These are phyloP conservation scores for Oscarella lobularis DNA, from an alignment of 37 sponge, comb jelly and placozoan genomes.

Conservation along the genomic window DNA sequence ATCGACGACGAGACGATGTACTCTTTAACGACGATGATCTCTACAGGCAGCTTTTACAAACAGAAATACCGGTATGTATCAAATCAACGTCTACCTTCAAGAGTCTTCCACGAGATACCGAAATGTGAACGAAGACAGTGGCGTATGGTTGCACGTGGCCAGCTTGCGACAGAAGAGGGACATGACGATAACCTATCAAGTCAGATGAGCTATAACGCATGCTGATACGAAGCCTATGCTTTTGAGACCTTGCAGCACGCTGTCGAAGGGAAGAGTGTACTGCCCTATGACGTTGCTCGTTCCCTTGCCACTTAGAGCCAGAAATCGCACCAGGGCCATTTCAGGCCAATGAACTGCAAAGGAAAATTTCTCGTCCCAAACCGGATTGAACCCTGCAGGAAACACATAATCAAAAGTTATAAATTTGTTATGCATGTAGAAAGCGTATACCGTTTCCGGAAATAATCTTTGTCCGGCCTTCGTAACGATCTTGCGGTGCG, in stretches of 20 bases:
- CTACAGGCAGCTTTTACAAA: too few relatives aligned
- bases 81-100: background rate
- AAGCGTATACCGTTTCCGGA: background rate
- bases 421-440: background rate
- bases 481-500: background rate
- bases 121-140: background rate
- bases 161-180: background rate
- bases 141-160: background rate
- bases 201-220: too few relatives aligned
- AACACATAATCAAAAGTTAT: background rate
- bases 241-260: too few relatives aligned
- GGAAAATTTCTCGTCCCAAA: background rate
- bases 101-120: background rate
- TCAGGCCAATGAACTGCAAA: background rate
- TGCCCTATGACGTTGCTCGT: conserved; percentile 3
- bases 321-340: background rate
- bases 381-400: conserved; percentile 11
- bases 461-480: background rate
- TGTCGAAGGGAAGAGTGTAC: background rate
- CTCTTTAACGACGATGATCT: too few relatives aligned
- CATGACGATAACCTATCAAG: conserved; percentile 5
- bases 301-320: background rate
- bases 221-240: too few relatives aligned
- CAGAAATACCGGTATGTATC: background rate
- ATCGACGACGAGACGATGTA: too few relatives aligned